A percentile compares a stretch with the other conserved stretches of the same genome.
Evolutionary conservation across 1,140 invertebrate genomes (phyloP).

Genomic region (Drosophila lowei): DNA sequence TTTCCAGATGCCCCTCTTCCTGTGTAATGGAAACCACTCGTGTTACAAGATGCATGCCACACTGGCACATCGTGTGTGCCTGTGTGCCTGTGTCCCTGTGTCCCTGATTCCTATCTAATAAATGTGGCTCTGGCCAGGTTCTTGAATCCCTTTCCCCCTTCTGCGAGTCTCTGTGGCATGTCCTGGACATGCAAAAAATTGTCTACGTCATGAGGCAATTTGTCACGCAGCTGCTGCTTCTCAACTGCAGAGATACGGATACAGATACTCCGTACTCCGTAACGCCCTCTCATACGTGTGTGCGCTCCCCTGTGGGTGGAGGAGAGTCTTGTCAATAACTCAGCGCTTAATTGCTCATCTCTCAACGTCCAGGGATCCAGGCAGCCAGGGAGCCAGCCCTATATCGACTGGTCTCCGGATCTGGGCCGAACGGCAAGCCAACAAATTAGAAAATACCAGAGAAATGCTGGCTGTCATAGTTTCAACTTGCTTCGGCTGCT

Average conservation of each 20-base stretch:
- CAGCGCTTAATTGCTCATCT: slow-evolving; percentile 78
- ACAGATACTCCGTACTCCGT: background rate
- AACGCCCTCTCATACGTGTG: background rate
- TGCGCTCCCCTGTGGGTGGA: slow-evolving; percentile 15
- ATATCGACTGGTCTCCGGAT: slow-evolving; percentile 19
- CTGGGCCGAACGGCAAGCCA: slow-evolving; percentile 42
- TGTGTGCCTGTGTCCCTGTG: background rate
- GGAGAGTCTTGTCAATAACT: slow-evolving; percentile 72
- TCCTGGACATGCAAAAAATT: slow-evolving; percentile 41
- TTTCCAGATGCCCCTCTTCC: too few species aligned
- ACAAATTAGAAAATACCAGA: slow-evolving; percentile 50
- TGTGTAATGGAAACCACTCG: slow-evolving; percentile 17
- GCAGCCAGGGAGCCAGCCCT: slow-evolving; percentile 5
- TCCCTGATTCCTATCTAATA: slow-evolving; percentile 65
- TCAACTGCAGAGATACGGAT: slow-evolving; percentile 11
- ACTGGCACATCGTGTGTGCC: background rate
- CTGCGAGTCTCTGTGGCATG: slow-evolving; percentile 21
- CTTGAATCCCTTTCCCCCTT: slow-evolving; percentile 22
- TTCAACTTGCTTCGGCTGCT: slow-evolving; percentile 29
- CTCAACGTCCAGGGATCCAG: slow-evolving; percentile 63
- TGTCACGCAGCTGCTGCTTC: slow-evolving; percentile 62
- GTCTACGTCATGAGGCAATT: slow-evolving; percentile 68
- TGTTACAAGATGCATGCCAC: slow-evolving; percentile 21
- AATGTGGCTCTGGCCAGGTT: slow-evolving; percentile 42
- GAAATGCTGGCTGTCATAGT: slow-evolving; percentile 63